Evolutionary conservation across 2,113 vertebrate species (phyloP).

Genomic region (Eptesicus fuscus): DNA sequence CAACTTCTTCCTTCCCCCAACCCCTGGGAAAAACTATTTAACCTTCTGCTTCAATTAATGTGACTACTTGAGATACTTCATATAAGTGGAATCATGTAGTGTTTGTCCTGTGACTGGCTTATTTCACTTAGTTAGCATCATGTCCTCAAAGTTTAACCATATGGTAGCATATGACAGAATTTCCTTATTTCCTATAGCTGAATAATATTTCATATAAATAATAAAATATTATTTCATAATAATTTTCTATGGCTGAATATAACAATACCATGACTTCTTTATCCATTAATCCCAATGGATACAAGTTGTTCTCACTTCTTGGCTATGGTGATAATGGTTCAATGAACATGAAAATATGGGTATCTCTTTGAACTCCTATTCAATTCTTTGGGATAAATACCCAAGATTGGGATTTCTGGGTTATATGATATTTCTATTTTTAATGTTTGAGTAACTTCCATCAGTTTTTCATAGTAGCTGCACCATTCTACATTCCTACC

Average conservation of each 20-base stretch:
- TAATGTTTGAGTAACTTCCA: background rate
- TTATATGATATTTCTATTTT: background rate
- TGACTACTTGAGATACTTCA: background rate
- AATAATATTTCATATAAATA: background rate
- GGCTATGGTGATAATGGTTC: background rate
- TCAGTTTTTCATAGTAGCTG: background rate
- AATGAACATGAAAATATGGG: background rate
- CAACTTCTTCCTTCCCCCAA: background rate
- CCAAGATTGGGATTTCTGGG: background rate
- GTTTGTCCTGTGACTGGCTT: background rate
- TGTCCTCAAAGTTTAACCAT: background rate
- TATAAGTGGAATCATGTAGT: background rate
- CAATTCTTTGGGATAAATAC: background rate
- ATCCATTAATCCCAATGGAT: background rate
- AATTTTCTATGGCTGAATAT: background rate
- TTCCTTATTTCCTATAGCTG: background rate
- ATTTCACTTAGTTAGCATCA: background rate
- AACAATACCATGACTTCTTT: background rate
- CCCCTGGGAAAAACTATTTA: background rate
- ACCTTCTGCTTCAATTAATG: background rate
- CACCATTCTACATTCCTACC: background rate
- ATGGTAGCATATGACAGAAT: background rate
- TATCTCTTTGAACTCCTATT: background rate
- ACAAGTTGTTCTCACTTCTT: background rate
- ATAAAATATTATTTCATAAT: background rate